These are phyloP conservation scores for Carassius gibelio DNA, from an alignment of 2,113 vertebrate species.

Conservation along the genomic window DNA sequence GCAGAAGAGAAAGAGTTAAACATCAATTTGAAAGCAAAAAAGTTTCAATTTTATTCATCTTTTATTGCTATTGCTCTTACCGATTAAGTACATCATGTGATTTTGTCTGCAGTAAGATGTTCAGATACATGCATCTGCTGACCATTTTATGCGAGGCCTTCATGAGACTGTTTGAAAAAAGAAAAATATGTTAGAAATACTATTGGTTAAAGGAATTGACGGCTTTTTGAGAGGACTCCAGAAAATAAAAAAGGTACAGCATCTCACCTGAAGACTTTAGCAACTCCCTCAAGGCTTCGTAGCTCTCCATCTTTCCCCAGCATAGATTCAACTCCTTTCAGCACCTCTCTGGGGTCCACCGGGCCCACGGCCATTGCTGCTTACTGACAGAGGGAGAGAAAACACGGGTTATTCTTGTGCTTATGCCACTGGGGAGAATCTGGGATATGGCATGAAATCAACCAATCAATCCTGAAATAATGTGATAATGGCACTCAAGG, in stretches of 20 bases:
- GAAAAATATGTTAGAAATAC: not conserved
- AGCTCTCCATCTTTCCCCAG: constrained; percentile 93
- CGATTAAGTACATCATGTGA: constrained; percentile 86
- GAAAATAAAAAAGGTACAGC: not conserved
- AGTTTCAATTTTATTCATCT: not conserved
- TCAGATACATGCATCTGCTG: constrained; percentile 95
- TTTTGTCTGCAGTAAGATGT: constrained; percentile 90
- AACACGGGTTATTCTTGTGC: constrained; percentile 24
- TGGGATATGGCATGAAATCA: not conserved
- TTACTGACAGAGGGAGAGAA: constrained; percentile 49
- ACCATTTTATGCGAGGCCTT: constrained; percentile 95
- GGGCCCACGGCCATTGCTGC: constrained; percentile 88
- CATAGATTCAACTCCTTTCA: constrained; percentile 88
- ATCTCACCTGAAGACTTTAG: constrained; percentile 89
- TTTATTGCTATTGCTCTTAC: constrained; percentile 65
- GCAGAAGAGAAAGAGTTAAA: not conserved
- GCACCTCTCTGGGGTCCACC: constrained; percentile 91
- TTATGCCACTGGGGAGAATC: not conserved
- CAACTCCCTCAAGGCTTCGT: constrained; percentile 87
- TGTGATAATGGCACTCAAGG: not conserved
- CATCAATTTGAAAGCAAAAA: not conserved
- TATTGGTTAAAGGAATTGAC: not conserved
- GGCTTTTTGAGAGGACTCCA: not conserved
- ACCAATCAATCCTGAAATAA: not conserved
- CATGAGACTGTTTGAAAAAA: constrained; percentile 81